Base-by-base conservation (phyloP, 2,113 vertebrate genomes). In the Erpornis zantholeuca region DNA sequence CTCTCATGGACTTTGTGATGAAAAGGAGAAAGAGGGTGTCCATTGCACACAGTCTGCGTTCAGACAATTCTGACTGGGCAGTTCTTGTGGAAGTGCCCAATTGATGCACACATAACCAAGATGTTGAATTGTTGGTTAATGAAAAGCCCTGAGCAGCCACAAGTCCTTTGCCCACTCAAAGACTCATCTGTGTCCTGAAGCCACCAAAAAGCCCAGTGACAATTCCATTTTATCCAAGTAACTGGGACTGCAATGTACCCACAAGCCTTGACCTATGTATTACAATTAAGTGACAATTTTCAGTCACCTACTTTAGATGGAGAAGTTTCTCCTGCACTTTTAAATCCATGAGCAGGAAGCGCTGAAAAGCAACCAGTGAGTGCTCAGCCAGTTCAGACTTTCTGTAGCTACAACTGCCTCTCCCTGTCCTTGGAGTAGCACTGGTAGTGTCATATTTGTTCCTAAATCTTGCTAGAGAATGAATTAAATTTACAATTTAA, bases 401-500 rank as follows among this genome's bases (percentile, higher is more conserved):
- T n/a, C n/a, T 86, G 57, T 31, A 88, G 52, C 70, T 82, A 19
- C 25, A 80, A 60, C 20, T 70, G 61, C 52, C 73, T 92, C 63
- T 89, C 9, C 9, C 53, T 52, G 47, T 76, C 75, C 84, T 65
- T 47, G 59, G 94, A 91, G 90, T 86, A 94, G 75, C 82, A 64
- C 64, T 42, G 47, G 86, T 75, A 92, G 87, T 71, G 88, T 81
- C 69, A 33, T 63, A 96, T 97, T 97, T 97, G 95, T 94, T 96
- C 93, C 86, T 71, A 33, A 91, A 93, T 88, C 95, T 97, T 95
- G 52, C 89, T 66, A 88, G 94, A 12, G 19, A 97, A 94, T 86
- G 88, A 96, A 97, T 98, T 95, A 94, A 97, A 97, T 98, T 98
- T 98, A 94, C 82, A 57, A 97, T 92, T 97, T 97, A 92, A 86